These are phyloP conservation scores for Acrossocheilus wenchowensis DNA, from an alignment of 2,797 vertebrate species.

Conservation along the genomic window DNA sequence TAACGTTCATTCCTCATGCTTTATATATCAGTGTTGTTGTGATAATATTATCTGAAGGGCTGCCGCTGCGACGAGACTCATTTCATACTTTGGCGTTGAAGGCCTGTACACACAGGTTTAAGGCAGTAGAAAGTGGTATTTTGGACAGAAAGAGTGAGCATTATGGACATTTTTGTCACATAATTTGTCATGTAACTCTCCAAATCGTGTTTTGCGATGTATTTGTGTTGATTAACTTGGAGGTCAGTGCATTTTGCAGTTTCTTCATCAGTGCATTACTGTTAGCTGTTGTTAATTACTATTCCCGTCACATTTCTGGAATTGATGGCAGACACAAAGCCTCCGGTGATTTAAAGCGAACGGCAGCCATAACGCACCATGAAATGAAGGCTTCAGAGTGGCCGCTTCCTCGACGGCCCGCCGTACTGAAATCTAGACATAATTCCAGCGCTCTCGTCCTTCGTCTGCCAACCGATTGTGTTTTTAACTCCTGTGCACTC, in stretches of 20 bases:
- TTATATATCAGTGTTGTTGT: neutral
- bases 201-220: conserved; percentile 19
- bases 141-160: neutral
- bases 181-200: conserved; percentile 24
- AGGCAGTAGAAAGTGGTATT: conserved; percentile 27
- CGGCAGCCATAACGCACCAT: conserved; percentile 63
- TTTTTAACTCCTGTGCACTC: neutral
- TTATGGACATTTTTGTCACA: conserved; percentile 20
- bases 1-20: neutral
- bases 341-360: conserved; percentile 68
- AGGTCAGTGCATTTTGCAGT: neutral
- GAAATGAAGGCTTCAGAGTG: conserved; percentile 67
- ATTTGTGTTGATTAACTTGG: neutral
- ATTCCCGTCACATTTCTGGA: conserved; percentile 61
- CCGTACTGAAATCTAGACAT: conserved; percentile 1
- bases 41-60: neutral
- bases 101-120: conserved; percentile 43
- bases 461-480: neutral
- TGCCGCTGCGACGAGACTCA: neutral
- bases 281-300: conserved; percentile 50
- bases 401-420: conserved; percentile 36
- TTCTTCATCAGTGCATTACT: neutral
- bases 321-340: conserved; percentile 68
- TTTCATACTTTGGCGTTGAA: conserved; percentile 63
- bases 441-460: neutral